A percentile compares a stretch with the other conserved stretches of the same genome.
Evolutionary conservation across 2,797 vertebrate species (phyloP).

Genomic region (Eulemur mongoz): DNA sequence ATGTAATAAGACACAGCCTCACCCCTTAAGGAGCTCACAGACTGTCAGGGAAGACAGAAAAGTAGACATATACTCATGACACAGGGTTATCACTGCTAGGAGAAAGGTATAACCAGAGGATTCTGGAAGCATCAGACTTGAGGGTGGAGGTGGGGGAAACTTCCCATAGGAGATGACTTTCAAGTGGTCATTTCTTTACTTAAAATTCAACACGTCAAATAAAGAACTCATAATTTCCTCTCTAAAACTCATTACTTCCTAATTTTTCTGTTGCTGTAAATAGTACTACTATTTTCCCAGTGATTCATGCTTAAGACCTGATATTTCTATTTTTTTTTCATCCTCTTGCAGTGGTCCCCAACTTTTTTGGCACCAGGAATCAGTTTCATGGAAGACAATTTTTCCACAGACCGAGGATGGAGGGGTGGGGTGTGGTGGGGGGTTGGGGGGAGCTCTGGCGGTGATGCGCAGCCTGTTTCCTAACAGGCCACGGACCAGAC

Average conservation of each 20-base stretch:
- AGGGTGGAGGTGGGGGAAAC: background rate
- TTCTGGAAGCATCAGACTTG: background rate
- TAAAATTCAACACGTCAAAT: background rate
- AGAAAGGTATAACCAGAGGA: background rate
- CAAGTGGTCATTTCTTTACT: background rate
- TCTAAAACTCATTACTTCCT: background rate
- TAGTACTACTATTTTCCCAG: background rate
- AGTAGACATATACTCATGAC: background rate
- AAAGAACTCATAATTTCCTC: background rate
- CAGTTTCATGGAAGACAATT: too few species aligned
- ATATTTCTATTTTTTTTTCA: background rate
- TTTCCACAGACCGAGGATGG: too few species aligned
- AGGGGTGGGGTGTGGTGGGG: too few species aligned
- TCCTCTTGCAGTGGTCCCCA: too few species aligned
- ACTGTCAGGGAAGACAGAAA: background rate
- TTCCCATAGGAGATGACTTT: background rate
- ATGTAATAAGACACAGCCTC: background rate
- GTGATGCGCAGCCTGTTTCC: too few species aligned
- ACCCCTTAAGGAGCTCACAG: background rate
- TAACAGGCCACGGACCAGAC: too few species aligned
- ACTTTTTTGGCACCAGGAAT: too few species aligned
- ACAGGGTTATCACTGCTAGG: background rate
- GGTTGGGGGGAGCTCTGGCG: too few species aligned
- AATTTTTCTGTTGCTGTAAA: background rate
- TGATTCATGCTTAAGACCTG: background rate